Conservation (phyloP, 2,888 invertebrate genomes). For the Cataglyphis albicans region DNA sequence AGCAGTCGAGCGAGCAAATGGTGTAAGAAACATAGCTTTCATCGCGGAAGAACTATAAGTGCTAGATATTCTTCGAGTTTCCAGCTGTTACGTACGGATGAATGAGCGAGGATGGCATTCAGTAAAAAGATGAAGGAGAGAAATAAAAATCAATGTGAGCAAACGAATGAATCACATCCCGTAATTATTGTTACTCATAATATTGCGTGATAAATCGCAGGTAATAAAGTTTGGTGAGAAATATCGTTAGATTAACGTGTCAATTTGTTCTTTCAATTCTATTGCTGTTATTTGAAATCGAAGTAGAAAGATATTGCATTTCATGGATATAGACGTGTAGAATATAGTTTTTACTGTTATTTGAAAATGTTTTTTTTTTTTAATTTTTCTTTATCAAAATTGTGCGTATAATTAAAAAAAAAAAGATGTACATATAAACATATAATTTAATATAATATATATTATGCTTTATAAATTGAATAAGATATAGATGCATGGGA, state of each 20-base stretch:
- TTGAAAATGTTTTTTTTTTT: neutral
- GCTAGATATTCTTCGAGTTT: slow-evolving; percentile 36
- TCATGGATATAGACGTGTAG: neutral
- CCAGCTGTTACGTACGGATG: slow-evolving; percentile 20
- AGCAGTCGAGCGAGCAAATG: slow-evolving; percentile 66
- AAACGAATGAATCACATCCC: slow-evolving; percentile 10
- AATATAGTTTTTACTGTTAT: neutral
- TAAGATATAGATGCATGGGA: neutral
- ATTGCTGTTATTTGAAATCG: neutral
- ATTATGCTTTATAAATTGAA: neutral
- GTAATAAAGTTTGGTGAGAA: slow-evolving; percentile 7
- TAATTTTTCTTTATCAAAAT: neutral
- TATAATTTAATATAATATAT: neutral
- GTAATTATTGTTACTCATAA: slow-evolving; percentile 23
- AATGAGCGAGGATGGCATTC: slow-evolving; percentile 23
- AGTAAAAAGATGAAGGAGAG: neutral
- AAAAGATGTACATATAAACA: neutral
- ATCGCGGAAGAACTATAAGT: slow-evolving; percentile 45
- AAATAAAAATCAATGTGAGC: slow-evolving; percentile 3
- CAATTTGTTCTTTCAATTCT: neutral
- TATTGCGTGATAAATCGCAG: neutral
- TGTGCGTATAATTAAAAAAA: neutral
- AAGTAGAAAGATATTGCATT: neutral
- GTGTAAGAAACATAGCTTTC: slow-evolving; percentile 45
- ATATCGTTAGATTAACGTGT: neutral